Evolutionary conservation across 2,888 invertebrate species (phyloP), one percentile per base, ranked within the genome.

Genomic region (Petrolisthes manimaculis): DNA sequence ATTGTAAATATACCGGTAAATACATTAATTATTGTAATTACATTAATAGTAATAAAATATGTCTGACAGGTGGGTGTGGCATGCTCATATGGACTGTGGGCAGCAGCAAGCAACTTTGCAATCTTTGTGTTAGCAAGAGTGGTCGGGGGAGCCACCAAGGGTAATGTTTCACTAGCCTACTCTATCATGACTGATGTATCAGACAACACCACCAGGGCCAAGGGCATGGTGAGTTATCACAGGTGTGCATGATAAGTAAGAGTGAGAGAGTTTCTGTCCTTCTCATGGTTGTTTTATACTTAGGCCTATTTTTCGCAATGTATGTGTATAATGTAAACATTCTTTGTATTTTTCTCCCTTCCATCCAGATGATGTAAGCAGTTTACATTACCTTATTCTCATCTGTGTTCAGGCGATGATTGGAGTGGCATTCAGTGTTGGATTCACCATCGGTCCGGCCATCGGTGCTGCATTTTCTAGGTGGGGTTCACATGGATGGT

Each of bases 361-460:
- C 37, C 37, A n/a, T 54, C 24, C 80, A 37, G 37, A 37, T 37
- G 37, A 37, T 37, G 37, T 37, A 37, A 37, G 37, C 37, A 2
- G 37, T 71, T 53, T 86, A 83, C 9, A n/a, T 69, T 87, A 82
- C 37, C 67, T 12, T 24, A 54, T 53, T 5, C 37, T 37, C 6
- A 24, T 83, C 9, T 61, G 51, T n/a, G 51, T 37, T 0, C 88
- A 90, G 90, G 91, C 99, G n/a, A 93, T 98, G 84, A 96, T 99
- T 90, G 99, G 99, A 14, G 95, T 98, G 92, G 98, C 99, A 8
- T 99, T 99, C 94, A 99, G 99, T 1, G 93, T 99, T 90, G 99
- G 98, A n/a, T 99, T 99, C 93, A 97, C 99, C 92, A 94, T 98
- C 90, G 99, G 99, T 0, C 99, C 99, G 3, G 94, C 98, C 93